phyloP scores from a whole-genome alignment of 1,140 invertebrate species.

The Geopemphigus sp. region DNA sequence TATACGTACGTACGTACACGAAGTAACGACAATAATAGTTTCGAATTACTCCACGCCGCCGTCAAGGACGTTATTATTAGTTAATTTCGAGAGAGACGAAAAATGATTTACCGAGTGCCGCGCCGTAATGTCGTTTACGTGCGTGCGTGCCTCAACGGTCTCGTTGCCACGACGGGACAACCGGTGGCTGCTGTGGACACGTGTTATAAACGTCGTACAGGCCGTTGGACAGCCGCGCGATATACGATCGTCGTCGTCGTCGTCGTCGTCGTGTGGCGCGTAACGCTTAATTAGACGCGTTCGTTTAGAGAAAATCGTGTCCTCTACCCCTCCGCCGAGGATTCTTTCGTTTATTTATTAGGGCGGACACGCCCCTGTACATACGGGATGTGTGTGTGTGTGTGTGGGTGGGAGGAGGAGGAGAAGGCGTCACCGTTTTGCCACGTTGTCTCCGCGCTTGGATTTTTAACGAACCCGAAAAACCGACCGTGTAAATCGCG shows the following conservation, averaged over 20 bases:
- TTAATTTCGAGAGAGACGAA: conserved; percentile 26
- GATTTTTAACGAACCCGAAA: conserved; percentile 32
- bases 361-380: background rate
- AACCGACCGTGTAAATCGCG: conserved; percentile 1
- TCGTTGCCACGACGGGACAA: too few relatives aligned
- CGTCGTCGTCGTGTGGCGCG: conserved; percentile 1
- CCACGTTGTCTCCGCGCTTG: too few relatives aligned
- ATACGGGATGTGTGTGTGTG: too few relatives aligned
- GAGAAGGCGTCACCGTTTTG: too few relatives aligned
- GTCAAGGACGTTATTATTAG: conserved; percentile 45
- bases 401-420: too few relatives aligned
- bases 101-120: conserved; percentile 46
- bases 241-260: background rate
- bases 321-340: background rate
- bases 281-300: conserved; percentile 47
- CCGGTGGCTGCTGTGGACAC: conserved; percentile 17
- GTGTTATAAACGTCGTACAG: conserved; percentile 37
- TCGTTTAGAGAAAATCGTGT: conserved; percentile 38
- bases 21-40: conserved; percentile 28
- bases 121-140: too few relatives aligned
- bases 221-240: background rate
- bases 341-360: background rate
- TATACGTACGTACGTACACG: background rate
- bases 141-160: too few relatives aligned
- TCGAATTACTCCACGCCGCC: conserved; percentile 43